Base-by-base conservation (phyloP, 1,140 invertebrate genomes). In the Diachasmimorpha longicaudata region DNA sequence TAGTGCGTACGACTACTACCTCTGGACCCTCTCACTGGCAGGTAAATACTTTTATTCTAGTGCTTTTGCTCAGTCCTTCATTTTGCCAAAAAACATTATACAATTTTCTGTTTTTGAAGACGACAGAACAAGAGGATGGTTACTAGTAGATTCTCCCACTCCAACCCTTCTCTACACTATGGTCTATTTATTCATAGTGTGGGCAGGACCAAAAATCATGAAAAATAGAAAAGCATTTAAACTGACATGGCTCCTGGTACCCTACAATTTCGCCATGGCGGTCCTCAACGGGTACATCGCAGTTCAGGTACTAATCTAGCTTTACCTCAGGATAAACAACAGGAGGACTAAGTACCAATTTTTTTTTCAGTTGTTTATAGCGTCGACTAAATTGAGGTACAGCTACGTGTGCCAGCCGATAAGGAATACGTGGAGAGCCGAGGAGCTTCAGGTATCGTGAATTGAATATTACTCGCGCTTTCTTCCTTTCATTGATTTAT, bases 371-470 rank as follows among this genome's bases (percentile, higher is more conserved):
- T 83, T 98, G 37, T 89, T 93, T 73, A 90, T 93, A 70, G 92
- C 94, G 36, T 93, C 95, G 16, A 93, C 92, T 55, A 92, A 92
- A 81, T 89, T 96, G 74, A 92, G 92, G 72, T 98, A 98, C 85
- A 98, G 94, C 85, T 96, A 96, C 85, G 93, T 94, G 16, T 98
- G 97, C 86, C 96, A 98, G 86, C 94, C 96, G 1, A 96, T 97
- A 78, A 91, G 92, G 74, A 95, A 96, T 79, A 92, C 93, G 44
- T 92, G 94, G 77, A 92, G 96, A 83, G 92, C 93, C 11, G 93
- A 97, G 88, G 96, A 97, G 90, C 86, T 97, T 75, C 93, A 95
- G 90, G 95, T 95, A 89, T 89, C 86, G 68, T 25, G 67, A 10
- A 48, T 44, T 39, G 39, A 79, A 39, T 70, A 58, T 73, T 77